Base-by-base conservation (phyloP, 1,140 invertebrate species). In the Saxidomus purpurata region DNA sequence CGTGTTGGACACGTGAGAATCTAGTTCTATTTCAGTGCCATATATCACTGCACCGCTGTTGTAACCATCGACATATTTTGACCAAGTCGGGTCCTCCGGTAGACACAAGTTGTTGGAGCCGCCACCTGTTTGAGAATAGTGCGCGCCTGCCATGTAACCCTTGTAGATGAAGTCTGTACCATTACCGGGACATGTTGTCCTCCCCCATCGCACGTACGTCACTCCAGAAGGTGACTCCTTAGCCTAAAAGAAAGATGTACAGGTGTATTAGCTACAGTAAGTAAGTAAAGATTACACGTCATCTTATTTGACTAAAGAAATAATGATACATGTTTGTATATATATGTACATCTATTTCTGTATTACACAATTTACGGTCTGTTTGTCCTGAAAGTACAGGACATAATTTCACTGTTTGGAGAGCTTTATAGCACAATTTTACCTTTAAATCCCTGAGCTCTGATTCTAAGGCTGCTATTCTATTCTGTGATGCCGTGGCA, bases 101-200 rank as follows among this genome's bases (percentile, higher is more conserved):
- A 83, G 36, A 67, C 81, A 83, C 19, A 83, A 31, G 19, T 36
- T 28, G 17, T 83, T 69, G 11, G 59, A 6, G 22, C 81, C 59
- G 17, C 59, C 40, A 4, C 81, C 81, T 17, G 11, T 15, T 11
- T 55, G n/a, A 34, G 6, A 13, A 6, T 47, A 52, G 6, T 31
- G 3, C 1, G 38, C 19, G 0, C 77, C 77, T 47, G 77, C 77
- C 43, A 55, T 55, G 34, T 55, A 80, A 15, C 77, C 77, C 25
- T 81, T 61, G 55, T 81, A 81, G 4, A 81, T 28, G 13, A 61
- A 40, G 36, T 81, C 55, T n/a, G 79, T 81, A 8, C 79, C 79
- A 17, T 59, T 59, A 0, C 9, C 38, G 0, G 79, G 79, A 81
- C 79, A 81, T 4, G 25, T 15, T 13, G 52, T 81, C n/a, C 79